Base-by-base conservation (phyloP, 2,797 vertebrate species). In the Sphenodon punctatus region DNA sequence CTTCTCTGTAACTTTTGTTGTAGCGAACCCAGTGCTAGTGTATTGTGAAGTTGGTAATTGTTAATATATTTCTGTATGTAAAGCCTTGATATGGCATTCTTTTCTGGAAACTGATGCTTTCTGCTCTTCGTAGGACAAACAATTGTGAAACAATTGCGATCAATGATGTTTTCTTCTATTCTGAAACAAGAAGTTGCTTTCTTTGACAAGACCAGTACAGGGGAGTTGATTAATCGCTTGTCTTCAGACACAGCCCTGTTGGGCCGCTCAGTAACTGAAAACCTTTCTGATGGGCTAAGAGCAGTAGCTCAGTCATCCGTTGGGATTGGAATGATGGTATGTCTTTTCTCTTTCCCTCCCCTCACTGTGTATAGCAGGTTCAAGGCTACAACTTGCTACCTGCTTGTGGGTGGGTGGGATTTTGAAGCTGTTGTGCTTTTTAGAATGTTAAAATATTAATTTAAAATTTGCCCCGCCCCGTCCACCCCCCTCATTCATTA, bases 291-390 rank as follows among this genome's bases (percentile, higher is more conserved):
- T 15, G 99, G 99, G 23, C 96, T 99, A 76, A 95, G 99, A 89
- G 97, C 99, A 3, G 94, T 96, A 3, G 98, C 97, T 53, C 99
- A 99, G 93, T 98, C 97, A 12, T 96, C 92, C 10, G 97, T 97
- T 38, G 98, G 98, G 27, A 85, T 99, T 85, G 97, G 97, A 88
- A 99, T 99, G 98, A 99, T 99, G 98, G 99, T 99, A 95, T 0
- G 84, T 86, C 25, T 49, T 80, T 58, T 68, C 64, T 58, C 79
- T 45, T 6, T 41, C 16, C 43, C 27, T 69, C 12, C 75, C 61
- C 12, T 45, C 42, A 1, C 8, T 86, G 41, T 30, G n/a, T 51
- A 20, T 30, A 32, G 15, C 10, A 36, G 34, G 23, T 38, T 48
- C 38, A 51, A 43, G 41, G 22, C 73, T 78, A 12, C 19, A 32